Evolutionary conservation across 2,888 invertebrate species (phyloP).

Genomic region (Pristionchus arcanus): DNA sequence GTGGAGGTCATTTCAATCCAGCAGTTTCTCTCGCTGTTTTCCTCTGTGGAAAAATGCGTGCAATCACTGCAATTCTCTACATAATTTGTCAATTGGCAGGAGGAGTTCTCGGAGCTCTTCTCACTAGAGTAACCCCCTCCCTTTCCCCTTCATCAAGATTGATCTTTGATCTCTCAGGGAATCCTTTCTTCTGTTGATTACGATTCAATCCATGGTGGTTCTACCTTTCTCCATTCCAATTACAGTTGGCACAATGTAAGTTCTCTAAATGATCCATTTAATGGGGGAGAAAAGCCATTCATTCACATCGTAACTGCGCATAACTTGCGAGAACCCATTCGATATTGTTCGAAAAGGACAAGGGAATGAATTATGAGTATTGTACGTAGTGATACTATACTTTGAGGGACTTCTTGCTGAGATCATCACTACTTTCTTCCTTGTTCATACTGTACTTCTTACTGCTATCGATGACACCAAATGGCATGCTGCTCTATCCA

Average conservation of each 20-base stretch:
- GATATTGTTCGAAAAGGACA: not conserved
- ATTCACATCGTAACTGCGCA: not conserved
- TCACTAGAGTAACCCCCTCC: slow-evolving; percentile 68
- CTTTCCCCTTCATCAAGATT: not conserved
- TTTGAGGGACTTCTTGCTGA: slow-evolving; percentile 73
- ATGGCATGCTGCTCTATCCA: slow-evolving; percentile 79
- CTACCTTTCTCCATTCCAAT: slow-evolving; percentile 58
- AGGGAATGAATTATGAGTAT: not conserved
- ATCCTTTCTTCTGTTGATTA: slow-evolving; percentile 56
- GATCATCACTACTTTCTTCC: slow-evolving; percentile 76
- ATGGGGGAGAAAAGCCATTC: slow-evolving; percentile 28
- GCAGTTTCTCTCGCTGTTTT: slow-evolving; percentile 80
- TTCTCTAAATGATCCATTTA: not conserved
- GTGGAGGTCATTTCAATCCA: slow-evolving; percentile 81
- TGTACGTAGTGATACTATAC: not conserved
- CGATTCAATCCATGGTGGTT: slow-evolving; percentile 59
- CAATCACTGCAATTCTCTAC: slow-evolving; percentile 69
- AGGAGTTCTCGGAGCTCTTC: slow-evolving; percentile 78
- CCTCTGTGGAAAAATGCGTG: slow-evolving; percentile 67
- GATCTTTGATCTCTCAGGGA: slow-evolving; percentile 48
- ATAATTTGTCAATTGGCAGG: slow-evolving; percentile 79
- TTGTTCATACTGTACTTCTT: slow-evolving; percentile 80
- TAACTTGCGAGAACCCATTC: not conserved
- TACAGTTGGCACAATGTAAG: slow-evolving; percentile 63
- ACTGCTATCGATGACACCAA: slow-evolving; percentile 79